Evolutionary conservation across 2,888 invertebrate genomes (phyloP).

Genomic region (Mythimna loreyi): DNA sequence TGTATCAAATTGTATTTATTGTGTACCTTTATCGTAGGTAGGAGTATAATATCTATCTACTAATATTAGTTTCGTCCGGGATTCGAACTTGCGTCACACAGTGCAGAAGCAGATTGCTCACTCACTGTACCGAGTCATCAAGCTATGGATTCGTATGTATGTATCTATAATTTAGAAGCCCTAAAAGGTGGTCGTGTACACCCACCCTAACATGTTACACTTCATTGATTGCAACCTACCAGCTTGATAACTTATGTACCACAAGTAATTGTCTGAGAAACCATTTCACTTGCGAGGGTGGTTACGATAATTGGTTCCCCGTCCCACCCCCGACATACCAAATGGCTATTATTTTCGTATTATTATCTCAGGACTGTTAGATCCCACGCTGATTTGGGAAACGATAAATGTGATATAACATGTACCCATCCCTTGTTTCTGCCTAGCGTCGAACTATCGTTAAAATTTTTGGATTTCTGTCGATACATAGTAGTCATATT

Average conservation of each 20-base stretch:
- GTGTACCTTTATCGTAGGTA: no score
- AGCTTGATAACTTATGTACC: constrained; percentile 7
- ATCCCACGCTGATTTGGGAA: constrained; percentile 53
- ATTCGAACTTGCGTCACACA: no score
- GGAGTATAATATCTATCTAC: no score
- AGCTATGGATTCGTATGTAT: background rate
- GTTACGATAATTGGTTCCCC: constrained; percentile 44
- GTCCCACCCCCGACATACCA: constrained; percentile 25
- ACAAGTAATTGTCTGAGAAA: constrained; percentile 38
- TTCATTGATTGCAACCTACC: constrained; percentile 13
- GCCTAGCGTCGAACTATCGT: background rate
- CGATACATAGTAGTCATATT: no score
- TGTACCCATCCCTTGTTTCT: background rate
- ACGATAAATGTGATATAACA: constrained; percentile 29
- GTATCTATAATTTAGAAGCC: no score
- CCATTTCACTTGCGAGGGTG: constrained; percentile 29
- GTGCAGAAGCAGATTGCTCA: no score
- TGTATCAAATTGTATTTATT: no score
- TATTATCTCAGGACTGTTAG: constrained; percentile 12
- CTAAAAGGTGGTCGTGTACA: background rate
- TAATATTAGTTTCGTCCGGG: no score
- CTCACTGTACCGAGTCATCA: no score
- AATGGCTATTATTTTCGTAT: constrained; percentile 43
- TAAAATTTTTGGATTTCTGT: background rate
- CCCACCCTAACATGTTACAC: constrained; percentile 1